A percentile compares a stretch with the other conserved stretches of the same genome.
These are phyloP conservation scores for Luscinia luscinia DNA, from an alignment of 2,797 vertebrate genomes.

Conservation along the genomic window DNA sequence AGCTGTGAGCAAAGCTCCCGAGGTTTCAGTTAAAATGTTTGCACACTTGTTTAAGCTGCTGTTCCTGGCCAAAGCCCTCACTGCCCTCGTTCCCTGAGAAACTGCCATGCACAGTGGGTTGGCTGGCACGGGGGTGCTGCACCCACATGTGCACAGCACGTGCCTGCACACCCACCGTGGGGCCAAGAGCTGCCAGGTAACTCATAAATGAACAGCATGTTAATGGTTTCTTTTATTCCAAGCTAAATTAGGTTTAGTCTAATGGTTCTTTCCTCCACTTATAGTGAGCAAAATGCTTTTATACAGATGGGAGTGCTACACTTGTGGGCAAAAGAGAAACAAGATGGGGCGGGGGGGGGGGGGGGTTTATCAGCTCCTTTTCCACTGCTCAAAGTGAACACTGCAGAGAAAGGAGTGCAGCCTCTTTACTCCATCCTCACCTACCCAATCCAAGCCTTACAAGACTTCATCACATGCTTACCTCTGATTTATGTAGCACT, in stretches of 20 bases:
- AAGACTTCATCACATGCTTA: background rate
- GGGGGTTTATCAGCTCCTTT: slow-evolving; percentile 2
- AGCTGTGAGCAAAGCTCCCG: background rate
- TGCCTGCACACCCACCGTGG: background rate
- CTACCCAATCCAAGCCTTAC: background rate
- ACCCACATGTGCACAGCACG: background rate
- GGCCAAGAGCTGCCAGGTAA: background rate
- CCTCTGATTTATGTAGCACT: background rate
- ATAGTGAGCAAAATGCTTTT: background rate
- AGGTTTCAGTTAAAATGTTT: background rate
- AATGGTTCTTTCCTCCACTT: background rate
- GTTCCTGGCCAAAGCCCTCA: background rate
- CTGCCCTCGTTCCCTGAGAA: slow-evolving; percentile 52
- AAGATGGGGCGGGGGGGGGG: background rate
- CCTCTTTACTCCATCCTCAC: background rate
- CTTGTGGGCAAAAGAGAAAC: background rate
- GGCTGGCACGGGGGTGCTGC: background rate
- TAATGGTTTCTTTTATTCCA: background rate
- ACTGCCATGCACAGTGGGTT: background rate
- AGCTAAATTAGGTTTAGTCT: background rate
- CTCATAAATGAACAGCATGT: background rate
- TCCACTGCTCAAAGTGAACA: background rate
- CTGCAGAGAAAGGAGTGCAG: background rate
- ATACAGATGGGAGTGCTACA: background rate
- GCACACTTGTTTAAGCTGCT: slow-evolving; percentile 58